Percentiles rank a stretch among this genome's conserved stretches.
These are phyloP conservation scores for Orchestes rusci DNA, from an alignment of 2,888 invertebrate species.

Conservation along the genomic window DNA sequence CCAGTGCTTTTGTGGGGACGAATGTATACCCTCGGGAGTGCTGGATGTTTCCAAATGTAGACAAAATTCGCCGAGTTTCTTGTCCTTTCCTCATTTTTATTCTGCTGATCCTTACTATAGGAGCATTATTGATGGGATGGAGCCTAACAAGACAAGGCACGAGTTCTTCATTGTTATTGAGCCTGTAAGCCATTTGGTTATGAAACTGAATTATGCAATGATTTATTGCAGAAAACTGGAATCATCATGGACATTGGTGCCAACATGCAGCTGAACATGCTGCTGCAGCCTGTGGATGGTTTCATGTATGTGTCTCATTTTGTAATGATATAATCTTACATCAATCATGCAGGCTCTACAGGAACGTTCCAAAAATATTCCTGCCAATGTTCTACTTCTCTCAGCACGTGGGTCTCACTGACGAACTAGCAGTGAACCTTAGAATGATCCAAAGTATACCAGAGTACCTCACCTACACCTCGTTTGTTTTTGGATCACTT, in stretches of 20 bases:
- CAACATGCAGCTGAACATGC: conserved; percentile 73
- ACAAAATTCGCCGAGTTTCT: conserved; percentile 70
- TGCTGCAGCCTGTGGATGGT: conserved; percentile 56
- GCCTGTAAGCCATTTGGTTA: conserved; percentile 49
- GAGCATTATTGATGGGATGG: conserved; percentile 58
- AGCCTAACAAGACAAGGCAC: conserved; percentile 60
- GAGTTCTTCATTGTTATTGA: conserved; percentile 68
- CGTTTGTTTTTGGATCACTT: conserved; percentile 28
- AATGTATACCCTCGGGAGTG: conserved; percentile 64
- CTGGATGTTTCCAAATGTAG: conserved; percentile 70
- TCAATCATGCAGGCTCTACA: conserved; percentile 51
- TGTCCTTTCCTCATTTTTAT: conserved; percentile 76
- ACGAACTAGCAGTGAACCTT: conserved; percentile 51
- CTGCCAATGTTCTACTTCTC: conserved; percentile 74
- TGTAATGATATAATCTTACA: not conserved
- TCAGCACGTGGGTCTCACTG: conserved; percentile 54
- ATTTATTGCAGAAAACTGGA: conserved; percentile 57
- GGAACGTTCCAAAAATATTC: conserved; percentile 57
- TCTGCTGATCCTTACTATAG: conserved; percentile 61
- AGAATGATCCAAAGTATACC: conserved; percentile 49
- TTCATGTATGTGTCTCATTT: conserved; percentile 54
- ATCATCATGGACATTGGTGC: conserved; percentile 71
- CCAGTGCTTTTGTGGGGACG: conserved; percentile 64
- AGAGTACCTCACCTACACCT: conserved; percentile 30
- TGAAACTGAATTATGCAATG: not conserved